Evolutionary conservation across 1,140 invertebrate species (phyloP).

Genomic region (Nephila pilipes): DNA sequence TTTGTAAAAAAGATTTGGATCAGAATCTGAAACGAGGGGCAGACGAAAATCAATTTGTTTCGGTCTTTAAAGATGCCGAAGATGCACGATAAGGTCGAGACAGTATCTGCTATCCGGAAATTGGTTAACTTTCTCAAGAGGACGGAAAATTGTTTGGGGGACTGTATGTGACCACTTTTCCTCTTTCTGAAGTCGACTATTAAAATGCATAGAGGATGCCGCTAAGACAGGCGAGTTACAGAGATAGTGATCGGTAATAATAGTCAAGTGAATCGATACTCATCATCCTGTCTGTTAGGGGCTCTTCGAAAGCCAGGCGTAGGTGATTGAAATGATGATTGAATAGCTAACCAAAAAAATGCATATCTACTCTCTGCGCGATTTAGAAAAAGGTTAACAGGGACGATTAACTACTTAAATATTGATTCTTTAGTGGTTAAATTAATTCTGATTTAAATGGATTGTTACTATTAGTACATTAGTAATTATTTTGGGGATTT

Average conservation of each 20-base stretch:
- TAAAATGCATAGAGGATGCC: background rate
- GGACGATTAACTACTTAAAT: too few species aligned
- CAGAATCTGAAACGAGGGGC: background rate
- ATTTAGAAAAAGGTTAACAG: too few species aligned
- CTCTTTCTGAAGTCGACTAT: background rate
- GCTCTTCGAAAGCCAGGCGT: background rate
- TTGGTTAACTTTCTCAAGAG: conserved; percentile 10
- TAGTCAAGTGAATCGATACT: background rate
- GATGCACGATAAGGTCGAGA: too few species aligned
- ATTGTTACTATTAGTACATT: too few species aligned
- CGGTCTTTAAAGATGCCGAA: background rate
- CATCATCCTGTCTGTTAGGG: background rate
- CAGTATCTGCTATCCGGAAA: background rate
- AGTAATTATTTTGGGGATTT: too few species aligned
- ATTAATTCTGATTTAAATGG: too few species aligned
- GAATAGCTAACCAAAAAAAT: too few species aligned
- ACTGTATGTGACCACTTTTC: background rate
- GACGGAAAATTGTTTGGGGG: background rate
- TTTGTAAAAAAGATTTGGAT: background rate
- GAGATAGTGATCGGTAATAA: background rate
- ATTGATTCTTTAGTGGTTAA: too few species aligned
- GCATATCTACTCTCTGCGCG: too few species aligned
- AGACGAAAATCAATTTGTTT: conserved; percentile 27
- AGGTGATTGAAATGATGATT: background rate
- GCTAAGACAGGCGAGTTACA: background rate